A percentile compares a stretch with the other conserved stretches of the same genome.
These are phyloP conservation scores for Napeogenes sylphis DNA, from an alignment of 2,888 invertebrate species.

Conservation along the genomic window DNA sequence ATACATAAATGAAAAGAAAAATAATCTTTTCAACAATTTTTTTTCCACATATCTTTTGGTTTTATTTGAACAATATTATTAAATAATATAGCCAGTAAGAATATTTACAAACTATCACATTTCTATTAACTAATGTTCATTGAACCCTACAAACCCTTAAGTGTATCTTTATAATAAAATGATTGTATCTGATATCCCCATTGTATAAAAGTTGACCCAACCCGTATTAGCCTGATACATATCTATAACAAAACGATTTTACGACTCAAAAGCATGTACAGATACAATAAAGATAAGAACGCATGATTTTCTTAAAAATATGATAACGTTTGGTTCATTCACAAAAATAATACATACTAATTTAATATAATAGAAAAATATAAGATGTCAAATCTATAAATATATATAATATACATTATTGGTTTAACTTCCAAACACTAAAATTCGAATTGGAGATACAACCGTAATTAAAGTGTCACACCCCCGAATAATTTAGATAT, in stretches of 20 bases:
- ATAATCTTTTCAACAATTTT: no score
- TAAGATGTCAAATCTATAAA: neutral
- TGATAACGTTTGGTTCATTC: conserved; percentile 8
- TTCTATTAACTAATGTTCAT: conserved; percentile 2
- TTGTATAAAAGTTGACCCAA: conserved; percentile 43
- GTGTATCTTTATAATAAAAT: conserved; percentile 37
- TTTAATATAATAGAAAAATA: neutral
- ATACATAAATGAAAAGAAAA: no score
- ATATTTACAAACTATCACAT: neutral
- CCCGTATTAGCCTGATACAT: conserved; percentile 31
- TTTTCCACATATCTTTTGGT: no score
- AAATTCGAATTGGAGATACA: no score
- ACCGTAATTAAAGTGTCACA: no score
- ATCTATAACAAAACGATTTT: conserved; percentile 40
- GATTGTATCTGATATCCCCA: conserved; percentile 42
- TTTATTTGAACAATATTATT: no score
- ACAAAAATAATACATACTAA: neutral
- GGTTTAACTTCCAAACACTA: no score
- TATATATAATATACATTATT: neutral
- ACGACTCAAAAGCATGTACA: conserved; percentile 34
- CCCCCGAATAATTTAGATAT: no score
- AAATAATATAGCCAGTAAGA: no score
- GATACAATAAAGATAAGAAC: conserved; percentile 28
- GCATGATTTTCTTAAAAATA: conserved; percentile 12
- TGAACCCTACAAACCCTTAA: neutral